Percentiles rank a stretch among this genome's conserved stretches.
Evolutionary conservation across 2,888 invertebrate genomes (phyloP).

Genomic region (Xylocampa areola): DNA sequence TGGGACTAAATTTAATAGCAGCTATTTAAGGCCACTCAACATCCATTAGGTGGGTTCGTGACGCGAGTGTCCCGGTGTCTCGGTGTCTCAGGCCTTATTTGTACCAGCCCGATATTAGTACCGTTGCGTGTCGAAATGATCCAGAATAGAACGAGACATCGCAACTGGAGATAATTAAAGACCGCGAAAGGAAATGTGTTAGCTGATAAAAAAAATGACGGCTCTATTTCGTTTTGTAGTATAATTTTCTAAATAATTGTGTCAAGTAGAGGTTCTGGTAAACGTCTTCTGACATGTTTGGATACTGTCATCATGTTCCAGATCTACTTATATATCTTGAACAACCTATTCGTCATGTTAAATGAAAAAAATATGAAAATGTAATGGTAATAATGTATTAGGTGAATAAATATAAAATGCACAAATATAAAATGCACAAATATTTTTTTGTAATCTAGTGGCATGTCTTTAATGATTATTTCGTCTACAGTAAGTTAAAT

Average conservation of each 20-base stretch:
- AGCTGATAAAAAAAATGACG: conserved; percentile 28
- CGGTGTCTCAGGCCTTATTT: conserved; percentile 53
- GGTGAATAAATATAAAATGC: too few species aligned
- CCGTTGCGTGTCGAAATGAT: conserved; percentile 56
- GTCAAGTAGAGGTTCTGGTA: conserved; percentile 40
- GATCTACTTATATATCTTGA: too few species aligned
- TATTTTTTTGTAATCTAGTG: too few species aligned
- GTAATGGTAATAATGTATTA: too few species aligned
- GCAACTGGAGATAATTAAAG: conserved; percentile 44
- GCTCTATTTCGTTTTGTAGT: conserved; percentile 18
- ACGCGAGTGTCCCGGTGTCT: conserved; percentile 54
- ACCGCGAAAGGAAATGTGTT: conserved; percentile 40
- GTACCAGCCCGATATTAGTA: conserved; percentile 50
- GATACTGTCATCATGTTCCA: too few species aligned
- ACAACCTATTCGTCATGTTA: too few species aligned
- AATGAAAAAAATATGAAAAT: too few species aligned
- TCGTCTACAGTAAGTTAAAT: too few species aligned
- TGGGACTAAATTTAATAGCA: conserved; percentile 57
- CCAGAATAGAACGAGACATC: conserved; percentile 45
- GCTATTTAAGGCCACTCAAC: conserved; percentile 55
- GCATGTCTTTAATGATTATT: too few species aligned
- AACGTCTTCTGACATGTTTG: conserved; percentile 32
- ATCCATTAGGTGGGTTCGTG: conserved; percentile 59
- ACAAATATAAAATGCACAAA: too few species aligned
- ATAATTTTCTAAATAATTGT: conserved; percentile 43